Base-by-base conservation (phyloP, 2,888 invertebrate genomes). In the Rhodophaea formosa region DNA sequence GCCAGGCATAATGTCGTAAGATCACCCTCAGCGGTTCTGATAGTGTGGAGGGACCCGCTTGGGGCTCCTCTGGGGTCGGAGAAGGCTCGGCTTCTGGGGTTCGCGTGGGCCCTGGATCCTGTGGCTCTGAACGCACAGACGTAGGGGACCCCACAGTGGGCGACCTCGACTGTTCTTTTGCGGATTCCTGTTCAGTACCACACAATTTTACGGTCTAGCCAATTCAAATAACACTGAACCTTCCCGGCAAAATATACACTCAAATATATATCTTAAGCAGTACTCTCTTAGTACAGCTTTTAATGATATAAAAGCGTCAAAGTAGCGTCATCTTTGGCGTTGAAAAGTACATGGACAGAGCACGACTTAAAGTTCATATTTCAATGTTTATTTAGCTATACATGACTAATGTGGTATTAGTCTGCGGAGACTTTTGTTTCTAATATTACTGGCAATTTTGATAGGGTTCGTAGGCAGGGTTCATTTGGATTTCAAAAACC, bases 1-100 rank as follows among this genome's bases (percentile, higher is more conserved):
- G 89, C 90, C 89, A 89, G 90, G 88, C 89, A 88, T 83, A 88
- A 84, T 82, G 88, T 84, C 82, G 85, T 82, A 81, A 83, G 86
- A 80, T 90, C 90, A 90, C 90, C 90, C 82, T 88, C 86, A 82
- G 77, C 84, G 83, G 69, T 79, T 86, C 82, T 66, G 83, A 63
- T 69, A 72, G 75, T 59, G 77, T 67, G 59, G 89, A 88, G 76
- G 85, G 75, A 59, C 86, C 86, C 67, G 84, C 75, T 75, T 77
- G 77, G 71, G 87, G 79, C 73, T 82, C 84, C 74, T 71, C 77
- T 60, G 80, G 71, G 55, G 70, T 66, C 66, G 60, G 68, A 43
- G 76, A 70, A 60, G 68, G 70, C 66, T 75, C 78, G 51, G 69
- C 64, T 64, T 74, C 71, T 53, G 77, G 75, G 64, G 67, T 59